Evolutionary conservation across 2,113 vertebrate species (phyloP).

Genomic region (Empidonax traillii): DNA sequence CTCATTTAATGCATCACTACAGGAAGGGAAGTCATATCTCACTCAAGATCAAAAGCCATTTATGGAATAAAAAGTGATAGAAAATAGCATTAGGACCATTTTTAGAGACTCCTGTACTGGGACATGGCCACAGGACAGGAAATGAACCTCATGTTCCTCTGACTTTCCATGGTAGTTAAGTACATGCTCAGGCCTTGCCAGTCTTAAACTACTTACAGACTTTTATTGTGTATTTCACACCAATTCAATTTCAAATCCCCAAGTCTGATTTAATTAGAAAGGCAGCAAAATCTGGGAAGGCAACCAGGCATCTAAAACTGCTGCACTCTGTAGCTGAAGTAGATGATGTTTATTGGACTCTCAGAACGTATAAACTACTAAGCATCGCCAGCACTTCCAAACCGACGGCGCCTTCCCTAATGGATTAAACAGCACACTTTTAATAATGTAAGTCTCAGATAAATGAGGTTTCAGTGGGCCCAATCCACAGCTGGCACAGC

Average conservation of each 20-base stretch:
- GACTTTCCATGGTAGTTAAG: neutral
- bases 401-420: neutral
- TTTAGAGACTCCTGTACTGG: neutral
- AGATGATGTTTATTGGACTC: neutral
- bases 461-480: neutral
- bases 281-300: neutral
- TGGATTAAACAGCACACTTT: neutral
- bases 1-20: neutral
- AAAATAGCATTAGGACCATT: neutral
- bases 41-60: neutral
- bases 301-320: neutral
- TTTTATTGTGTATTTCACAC: neutral
- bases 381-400: neutral
- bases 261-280: constrained; percentile 39
- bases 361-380: neutral
- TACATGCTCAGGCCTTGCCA: neutral
- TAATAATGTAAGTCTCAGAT: neutral
- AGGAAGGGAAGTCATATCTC: neutral
- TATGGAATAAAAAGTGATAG: neutral
- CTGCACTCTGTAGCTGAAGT: neutral
- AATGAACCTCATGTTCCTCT: neutral
- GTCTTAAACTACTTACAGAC: neutral
- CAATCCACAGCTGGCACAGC: neutral
- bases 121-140: neutral
- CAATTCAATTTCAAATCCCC: neutral